Conservation (phyloP, 2,113 vertebrate species). For the Picathartes gymnocephalus region DNA sequence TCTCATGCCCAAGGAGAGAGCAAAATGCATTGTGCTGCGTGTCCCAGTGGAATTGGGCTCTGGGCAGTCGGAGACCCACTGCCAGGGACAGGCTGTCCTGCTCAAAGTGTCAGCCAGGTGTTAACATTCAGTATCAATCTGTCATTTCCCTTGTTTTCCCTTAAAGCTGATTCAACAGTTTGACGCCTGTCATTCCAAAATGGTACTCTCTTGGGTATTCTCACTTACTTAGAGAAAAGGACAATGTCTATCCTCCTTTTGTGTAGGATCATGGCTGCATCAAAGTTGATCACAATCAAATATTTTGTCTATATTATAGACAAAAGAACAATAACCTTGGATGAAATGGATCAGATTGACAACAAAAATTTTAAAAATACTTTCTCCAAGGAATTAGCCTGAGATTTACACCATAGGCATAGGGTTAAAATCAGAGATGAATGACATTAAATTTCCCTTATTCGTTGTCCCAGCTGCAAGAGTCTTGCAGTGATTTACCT, state of each 20-base stretch:
- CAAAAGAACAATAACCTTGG: not conserved
- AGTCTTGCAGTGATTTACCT: not conserved
- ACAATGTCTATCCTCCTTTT: not conserved
- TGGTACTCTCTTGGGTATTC: not conserved
- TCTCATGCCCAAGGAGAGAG: not conserved
- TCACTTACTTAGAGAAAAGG: not conserved
- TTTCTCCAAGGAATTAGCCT: not conserved
- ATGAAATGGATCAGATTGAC: not conserved
- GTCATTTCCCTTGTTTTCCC: not conserved
- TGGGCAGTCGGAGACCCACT: fast-evolving
- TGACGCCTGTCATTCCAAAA: not conserved
- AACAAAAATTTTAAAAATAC: not conserved
- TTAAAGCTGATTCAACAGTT: not conserved
- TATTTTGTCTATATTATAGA: not conserved
- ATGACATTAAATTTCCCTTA: not conserved
- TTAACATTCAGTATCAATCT: not conserved
- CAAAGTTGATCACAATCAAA: not conserved
- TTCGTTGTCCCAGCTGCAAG: not conserved
- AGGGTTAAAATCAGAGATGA: not conserved
- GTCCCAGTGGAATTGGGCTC: not conserved
- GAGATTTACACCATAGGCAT: not conserved
- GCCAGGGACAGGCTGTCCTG: fast-evolving
- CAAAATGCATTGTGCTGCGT: not conserved
- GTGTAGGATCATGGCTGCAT: not conserved
- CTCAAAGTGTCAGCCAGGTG: not conserved